Conservation (phyloP, 2,797 vertebrate species). For the Loriculus beryllinus region DNA sequence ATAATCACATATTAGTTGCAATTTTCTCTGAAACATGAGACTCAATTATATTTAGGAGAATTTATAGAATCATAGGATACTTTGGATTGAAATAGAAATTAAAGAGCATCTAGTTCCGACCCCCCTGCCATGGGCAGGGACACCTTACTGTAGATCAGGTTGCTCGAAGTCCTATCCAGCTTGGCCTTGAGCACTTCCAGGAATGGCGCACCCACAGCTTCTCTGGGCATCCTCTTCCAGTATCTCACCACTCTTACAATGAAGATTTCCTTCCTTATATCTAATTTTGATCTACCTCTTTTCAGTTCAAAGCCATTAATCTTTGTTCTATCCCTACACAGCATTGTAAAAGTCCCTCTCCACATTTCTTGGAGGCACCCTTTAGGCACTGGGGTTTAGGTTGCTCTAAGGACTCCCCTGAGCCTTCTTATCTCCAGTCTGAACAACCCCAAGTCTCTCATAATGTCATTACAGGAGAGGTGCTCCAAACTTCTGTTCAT, state of each 20-base stretch:
- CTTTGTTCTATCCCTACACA: neutral
- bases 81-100: neutral
- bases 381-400: neutral
- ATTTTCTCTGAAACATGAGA: conserved; percentile 56
- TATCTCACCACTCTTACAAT: neutral
- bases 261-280: neutral
- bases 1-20: conserved; percentile 59
- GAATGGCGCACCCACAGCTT: neutral
- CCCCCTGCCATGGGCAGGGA: neutral
- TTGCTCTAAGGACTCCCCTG: accelerated
- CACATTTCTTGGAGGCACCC: neutral
- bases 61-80: neutral
- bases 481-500: neutral
- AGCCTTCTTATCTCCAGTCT: neutral
- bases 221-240: accelerated
- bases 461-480: neutral
- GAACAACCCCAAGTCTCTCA: neutral
- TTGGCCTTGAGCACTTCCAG: neutral
- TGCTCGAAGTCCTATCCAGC: neutral
- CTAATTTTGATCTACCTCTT: neutral
- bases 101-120: neutral
- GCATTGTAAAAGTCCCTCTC: neutral
- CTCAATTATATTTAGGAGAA: conserved; percentile 51
- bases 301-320: neutral
- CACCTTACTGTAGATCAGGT: neutral